Percentiles rank a stretch among this genome's conserved stretches.
These are phyloP conservation scores for Drosophila kambysellisi DNA, from an alignment of 2,888 invertebrate genomes.

Conservation along the genomic window DNA sequence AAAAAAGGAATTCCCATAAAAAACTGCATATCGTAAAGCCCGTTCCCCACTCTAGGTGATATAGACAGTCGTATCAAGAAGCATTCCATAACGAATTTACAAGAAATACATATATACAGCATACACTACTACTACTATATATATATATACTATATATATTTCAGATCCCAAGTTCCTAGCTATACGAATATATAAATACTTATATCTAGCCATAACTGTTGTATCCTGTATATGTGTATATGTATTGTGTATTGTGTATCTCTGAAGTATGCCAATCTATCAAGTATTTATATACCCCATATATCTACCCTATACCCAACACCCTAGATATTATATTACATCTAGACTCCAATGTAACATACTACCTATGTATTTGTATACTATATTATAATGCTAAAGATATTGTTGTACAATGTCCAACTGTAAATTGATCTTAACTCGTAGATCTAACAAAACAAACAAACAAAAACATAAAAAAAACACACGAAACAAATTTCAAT, in stretches of 20 bases:
- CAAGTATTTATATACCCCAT: conserved; percentile 30
- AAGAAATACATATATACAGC: conserved; percentile 53
- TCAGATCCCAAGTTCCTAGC: conserved; percentile 36
- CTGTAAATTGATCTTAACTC: conserved; percentile 75
- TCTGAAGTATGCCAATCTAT: conserved; percentile 47
- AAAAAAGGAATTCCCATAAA: conserved; percentile 8
- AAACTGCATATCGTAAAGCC: conserved; percentile 63
- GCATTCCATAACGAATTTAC: conserved; percentile 75
- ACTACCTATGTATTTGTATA: conserved; percentile 33
- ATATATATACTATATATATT: conserved; percentile 26
- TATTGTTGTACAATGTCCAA: conserved; percentile 80
- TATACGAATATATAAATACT: conserved; percentile 20
- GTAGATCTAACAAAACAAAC: conserved; percentile 53
- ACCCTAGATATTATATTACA: conserved; percentile 30
- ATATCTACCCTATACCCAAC: conserved; percentile 14
- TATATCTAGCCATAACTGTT: conserved; percentile 34
- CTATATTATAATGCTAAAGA: conserved; percentile 35
- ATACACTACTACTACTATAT: background rate
- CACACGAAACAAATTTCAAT: conserved; percentile 54
- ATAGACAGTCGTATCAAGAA: conserved; percentile 64
- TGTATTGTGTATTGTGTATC: conserved; percentile 14
- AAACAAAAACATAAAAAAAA: conserved; percentile 17
- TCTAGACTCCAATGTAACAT: conserved; percentile 41
- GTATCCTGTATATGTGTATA: conserved; percentile 30
- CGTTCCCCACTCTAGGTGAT: conserved; percentile 53